phyloP scores from a whole-genome alignment of 1,140 invertebrate genomes.

The Lamellibrachia luymesi region DNA sequence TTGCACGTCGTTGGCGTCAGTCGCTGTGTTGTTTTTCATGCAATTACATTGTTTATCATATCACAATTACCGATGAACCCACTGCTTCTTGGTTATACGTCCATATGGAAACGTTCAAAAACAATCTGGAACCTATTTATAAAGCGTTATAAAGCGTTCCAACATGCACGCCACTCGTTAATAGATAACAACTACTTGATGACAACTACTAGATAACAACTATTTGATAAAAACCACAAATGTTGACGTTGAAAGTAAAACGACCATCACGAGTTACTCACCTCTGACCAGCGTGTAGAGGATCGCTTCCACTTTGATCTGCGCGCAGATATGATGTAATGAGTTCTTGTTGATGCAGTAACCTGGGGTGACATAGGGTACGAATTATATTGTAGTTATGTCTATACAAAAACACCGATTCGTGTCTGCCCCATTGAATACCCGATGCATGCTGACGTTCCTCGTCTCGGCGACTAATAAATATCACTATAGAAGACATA shows the following conservation, averaged over 20 bases:
- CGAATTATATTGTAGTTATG: background rate
- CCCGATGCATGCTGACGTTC: background rate
- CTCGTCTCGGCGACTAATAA: background rate
- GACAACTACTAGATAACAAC: no score
- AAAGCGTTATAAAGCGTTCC: background rate
- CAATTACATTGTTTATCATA: background rate
- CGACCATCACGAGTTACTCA: background rate
- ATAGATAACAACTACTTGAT: no score
- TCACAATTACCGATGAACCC: background rate
- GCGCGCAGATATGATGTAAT: slow-evolving; percentile 17
- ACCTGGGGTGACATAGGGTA: slow-evolving; percentile 7
- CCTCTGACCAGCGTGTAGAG: slow-evolving; percentile 24
- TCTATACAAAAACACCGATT: background rate
- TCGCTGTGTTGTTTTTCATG: background rate
- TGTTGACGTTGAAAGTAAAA: background rate
- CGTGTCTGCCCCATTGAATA: background rate
- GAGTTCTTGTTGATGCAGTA: slow-evolving; percentile 17
- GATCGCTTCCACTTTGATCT: slow-evolving; percentile 18
- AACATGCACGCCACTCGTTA: background rate
- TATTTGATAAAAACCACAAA: background rate
- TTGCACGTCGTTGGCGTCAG: background rate
- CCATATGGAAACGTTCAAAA: background rate
- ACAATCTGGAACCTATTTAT: background rate
- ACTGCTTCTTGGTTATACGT: background rate
- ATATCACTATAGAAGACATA: background rate